Evolutionary conservation across 2,888 invertebrate species (phyloP).

Genomic region (Melinaea menophilus): DNA sequence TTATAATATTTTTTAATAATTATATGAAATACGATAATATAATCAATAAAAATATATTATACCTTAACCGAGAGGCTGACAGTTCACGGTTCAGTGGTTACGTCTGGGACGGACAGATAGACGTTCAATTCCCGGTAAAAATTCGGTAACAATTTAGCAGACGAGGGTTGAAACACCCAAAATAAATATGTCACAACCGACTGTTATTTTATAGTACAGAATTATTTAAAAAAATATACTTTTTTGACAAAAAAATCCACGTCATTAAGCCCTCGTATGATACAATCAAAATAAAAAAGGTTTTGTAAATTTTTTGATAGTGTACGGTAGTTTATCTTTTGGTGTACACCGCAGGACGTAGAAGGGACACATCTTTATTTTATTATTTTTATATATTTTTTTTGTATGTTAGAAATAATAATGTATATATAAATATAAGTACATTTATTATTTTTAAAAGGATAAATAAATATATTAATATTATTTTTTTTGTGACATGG

Average conservation of each 20-base stretch:
- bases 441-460: too few relatives aligned
- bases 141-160: not conserved
- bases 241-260: too few relatives aligned
- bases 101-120: constrained; percentile 15
- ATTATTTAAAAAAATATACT: too few relatives aligned
- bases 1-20: too few relatives aligned
- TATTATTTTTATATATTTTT: not conserved
- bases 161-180: not conserved
- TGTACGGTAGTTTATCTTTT: constrained; percentile 20
- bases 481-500: too few relatives aligned
- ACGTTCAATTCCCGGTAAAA: constrained; percentile 13
- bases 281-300: not conserved
- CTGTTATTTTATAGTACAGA: not conserved
- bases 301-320: constrained; percentile 16
- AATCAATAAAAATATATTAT: too few relatives aligned
- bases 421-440: too few relatives aligned
- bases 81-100: constrained; percentile 16
- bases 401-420: not conserved
- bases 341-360: constrained; percentile 7
- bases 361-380: constrained; percentile 3
- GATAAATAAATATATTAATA: too few relatives aligned
- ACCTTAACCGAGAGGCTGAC: too few relatives aligned
- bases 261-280: not conserved
- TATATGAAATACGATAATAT: too few relatives aligned
- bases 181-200: not conserved